phyloP scores from a whole-genome alignment of 2,888 invertebrate genomes.

The Eupithecia exiguata region DNA sequence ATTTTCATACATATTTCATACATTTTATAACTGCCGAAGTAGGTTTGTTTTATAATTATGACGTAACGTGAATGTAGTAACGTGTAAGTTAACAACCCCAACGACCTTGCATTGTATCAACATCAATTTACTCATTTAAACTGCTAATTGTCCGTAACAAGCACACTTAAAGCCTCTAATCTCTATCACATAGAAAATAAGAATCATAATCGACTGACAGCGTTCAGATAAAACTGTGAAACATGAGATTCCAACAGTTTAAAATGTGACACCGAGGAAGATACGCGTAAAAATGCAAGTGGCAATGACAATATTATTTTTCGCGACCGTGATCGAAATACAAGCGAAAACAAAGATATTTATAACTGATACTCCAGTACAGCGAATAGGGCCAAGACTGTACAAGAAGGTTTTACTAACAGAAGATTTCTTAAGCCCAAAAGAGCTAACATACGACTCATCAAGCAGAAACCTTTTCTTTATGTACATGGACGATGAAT shows the following conservation, averaged over 20 bases:
- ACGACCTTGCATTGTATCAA: conserved; percentile 60
- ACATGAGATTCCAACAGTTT: conserved; percentile 56
- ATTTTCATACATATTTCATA: too few species aligned
- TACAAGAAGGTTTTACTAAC: conserved; percentile 71
- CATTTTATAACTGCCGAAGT: not conserved
- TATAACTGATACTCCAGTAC: conserved; percentile 64
- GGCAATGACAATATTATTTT: conserved; percentile 45
- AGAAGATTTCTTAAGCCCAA: conserved; percentile 61
- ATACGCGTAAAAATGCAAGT: conserved; percentile 54
- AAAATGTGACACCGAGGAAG: conserved; percentile 48
- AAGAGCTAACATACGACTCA: conserved; percentile 73
- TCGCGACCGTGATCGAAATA: conserved; percentile 50
- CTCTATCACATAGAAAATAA: conserved; percentile 44
- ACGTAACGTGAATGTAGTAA: conserved; percentile 14
- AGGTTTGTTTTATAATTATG: not conserved
- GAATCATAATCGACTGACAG: conserved; percentile 47
- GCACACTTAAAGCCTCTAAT: conserved; percentile 39
- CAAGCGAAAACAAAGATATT: conserved; percentile 61
- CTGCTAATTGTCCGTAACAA: conserved; percentile 50
- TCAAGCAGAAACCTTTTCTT: conserved; percentile 72
- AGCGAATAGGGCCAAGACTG: conserved; percentile 65
- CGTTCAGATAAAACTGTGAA: conserved; percentile 51
- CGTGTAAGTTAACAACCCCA: conserved; percentile 34
- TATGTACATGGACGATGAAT: conserved; percentile 74
- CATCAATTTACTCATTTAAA: conserved; percentile 61